phyloP scores from a whole-genome alignment of 2,113 vertebrate species.

The Aramus guarauna region DNA sequence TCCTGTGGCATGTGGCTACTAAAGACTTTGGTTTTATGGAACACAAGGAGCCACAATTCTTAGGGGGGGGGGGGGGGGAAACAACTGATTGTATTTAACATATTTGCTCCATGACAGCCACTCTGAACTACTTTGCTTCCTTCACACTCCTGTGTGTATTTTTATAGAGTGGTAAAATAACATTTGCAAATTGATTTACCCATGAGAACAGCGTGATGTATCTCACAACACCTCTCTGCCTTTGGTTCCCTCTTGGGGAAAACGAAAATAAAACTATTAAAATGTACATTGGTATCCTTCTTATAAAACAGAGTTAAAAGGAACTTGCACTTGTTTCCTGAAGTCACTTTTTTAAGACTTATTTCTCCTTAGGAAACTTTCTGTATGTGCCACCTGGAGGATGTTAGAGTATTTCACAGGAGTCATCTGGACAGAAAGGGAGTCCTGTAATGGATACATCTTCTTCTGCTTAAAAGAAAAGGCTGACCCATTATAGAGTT shows the following conservation, averaged over 20 bases:
- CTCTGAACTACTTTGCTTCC: constrained; percentile 44
- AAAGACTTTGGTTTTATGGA: constrained; percentile 31
- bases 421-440: neutral
- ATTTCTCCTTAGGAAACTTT: neutral
- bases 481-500: neutral
- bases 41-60: constrained; percentile 34
- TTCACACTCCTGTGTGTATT: constrained; percentile 67
- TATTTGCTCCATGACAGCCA: constrained; percentile 23
- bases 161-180: constrained; percentile 76
- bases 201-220: constrained; percentile 43
- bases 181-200: constrained; percentile 60
- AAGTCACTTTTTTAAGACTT: neutral
- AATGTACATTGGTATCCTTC: constrained; percentile 23
- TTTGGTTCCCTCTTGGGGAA: constrained; percentile 50
- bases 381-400: neutral
- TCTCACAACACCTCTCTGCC: constrained; percentile 69
- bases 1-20: constrained; percentile 51
- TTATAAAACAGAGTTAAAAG: constrained; percentile 25
- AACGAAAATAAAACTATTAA: constrained; percentile 41
- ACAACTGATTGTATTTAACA: constrained; percentile 58
- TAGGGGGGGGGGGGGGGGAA: neutral
- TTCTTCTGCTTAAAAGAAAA: neutral
- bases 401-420: neutral
- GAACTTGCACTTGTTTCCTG: neutral
- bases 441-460: neutral